Base-by-base conservation (phyloP, 2,888 invertebrate genomes). In the Glyphotaelius pellucidus region DNA sequence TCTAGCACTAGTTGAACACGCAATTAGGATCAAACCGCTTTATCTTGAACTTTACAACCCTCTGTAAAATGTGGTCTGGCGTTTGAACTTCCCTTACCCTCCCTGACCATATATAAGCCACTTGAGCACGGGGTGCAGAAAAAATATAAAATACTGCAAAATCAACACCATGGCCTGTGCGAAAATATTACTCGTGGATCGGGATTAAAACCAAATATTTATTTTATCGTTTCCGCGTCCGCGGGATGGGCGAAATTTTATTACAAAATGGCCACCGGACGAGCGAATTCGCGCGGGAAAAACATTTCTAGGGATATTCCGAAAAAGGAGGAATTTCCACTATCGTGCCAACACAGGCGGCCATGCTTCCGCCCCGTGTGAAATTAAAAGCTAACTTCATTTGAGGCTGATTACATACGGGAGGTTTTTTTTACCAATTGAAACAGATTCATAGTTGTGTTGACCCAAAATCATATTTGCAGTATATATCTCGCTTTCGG, bases 151-250 rank as follows among this genome's bases (percentile, higher is more conserved):
- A 90, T 84, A 91, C 88, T 91, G 81, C 52, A 93, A 93, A 93
- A 92, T 90, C 92, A 92, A 93, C 92, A 92, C 91, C 83, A 67
- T 83, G 91, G 80, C 91, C 52, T 85, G 81, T 91, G 92, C 90
- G 52, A 92, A 93, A 92, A 93, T 93, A 93, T 93, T 90, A 89
- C 91, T 80, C 42, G 90, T 83, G 91, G 88, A 92, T 92, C 92
- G 93, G 92, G 92, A 93, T 93, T 93, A 93, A 93, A 93, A 92
- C 92, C 93, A 93, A 93, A 93, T 93, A 92, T 93, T 93, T 93
- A 92, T 93, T 92, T 92, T 92, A 93, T 92, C 93, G 91, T 90
- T 92, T 91, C 91, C 84, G 84, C 83, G 52, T 90, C 84, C 84
- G 80, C 91, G 90, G 91, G 79, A 79, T 86, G 90, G 91, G 90